Percentiles rank a stretch among this genome's conserved stretches.
These are phyloP conservation scores for Picus viridis DNA, from an alignment of 2,797 vertebrate genomes.

Conservation along the genomic window DNA sequence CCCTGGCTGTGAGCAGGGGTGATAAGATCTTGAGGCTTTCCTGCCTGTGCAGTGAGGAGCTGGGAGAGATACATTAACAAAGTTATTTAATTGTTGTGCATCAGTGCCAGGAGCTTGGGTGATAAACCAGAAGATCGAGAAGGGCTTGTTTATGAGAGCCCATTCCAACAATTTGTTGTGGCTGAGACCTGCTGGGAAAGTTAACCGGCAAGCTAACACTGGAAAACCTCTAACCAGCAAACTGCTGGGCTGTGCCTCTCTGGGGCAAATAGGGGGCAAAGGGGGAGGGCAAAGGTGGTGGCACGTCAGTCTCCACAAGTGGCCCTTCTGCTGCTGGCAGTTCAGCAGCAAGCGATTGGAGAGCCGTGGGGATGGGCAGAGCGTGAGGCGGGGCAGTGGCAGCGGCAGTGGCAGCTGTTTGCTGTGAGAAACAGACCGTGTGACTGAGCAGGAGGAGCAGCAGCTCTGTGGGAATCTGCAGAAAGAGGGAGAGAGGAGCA, in stretches of 20 bases:
- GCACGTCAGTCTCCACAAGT: rapidly evolving
- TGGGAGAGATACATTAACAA: neutral
- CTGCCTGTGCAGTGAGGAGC: neutral
- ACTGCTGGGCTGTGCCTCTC: neutral
- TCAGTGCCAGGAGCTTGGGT: neutral
- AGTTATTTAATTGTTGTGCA: constrained; percentile 15
- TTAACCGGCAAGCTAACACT: neutral
- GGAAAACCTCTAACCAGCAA: neutral
- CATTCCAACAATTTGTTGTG: neutral
- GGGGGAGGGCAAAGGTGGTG: neutral
- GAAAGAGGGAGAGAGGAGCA: neutral
- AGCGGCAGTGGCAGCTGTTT: neutral
- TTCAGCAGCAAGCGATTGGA: neutral
- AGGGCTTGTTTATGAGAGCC: neutral
- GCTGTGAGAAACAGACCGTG: rapidly evolving
- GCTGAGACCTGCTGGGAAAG: neutral
- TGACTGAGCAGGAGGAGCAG: neutral
- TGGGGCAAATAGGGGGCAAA: neutral
- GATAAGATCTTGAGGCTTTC: neutral
- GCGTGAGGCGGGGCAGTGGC: neutral
- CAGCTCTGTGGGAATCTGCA: neutral
- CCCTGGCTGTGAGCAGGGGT: neutral
- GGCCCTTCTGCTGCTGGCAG: neutral
- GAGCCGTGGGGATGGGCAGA: rapidly evolving
- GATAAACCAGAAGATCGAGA: neutral